Evolutionary conservation across 1,140 invertebrate genomes (phyloP).

Genomic region (Tetraneura akinire): DNA sequence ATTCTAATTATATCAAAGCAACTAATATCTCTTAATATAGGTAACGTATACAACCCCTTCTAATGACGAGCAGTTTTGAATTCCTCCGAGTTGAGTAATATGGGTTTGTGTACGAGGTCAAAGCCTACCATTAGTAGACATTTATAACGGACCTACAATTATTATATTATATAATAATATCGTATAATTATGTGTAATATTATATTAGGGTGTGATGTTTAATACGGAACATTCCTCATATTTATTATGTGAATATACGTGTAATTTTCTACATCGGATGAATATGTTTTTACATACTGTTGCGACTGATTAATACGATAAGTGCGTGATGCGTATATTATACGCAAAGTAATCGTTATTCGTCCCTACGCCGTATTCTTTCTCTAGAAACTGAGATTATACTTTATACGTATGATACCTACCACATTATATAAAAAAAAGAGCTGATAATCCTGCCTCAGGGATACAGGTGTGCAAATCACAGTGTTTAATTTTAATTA

Average conservation of each 20-base stretch:
- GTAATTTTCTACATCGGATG: background rate
- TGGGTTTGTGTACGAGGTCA: constrained; percentile 15
- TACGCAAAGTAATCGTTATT: too few relatives aligned
- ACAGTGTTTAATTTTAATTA: too few relatives aligned
- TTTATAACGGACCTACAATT: constrained; percentile 33
- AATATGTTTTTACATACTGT: background rate
- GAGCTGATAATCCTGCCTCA: too few relatives aligned
- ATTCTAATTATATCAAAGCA: background rate
- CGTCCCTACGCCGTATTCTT: too few relatives aligned
- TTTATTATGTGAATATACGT: background rate
- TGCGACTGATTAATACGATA: constrained; percentile 20
- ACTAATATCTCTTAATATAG: constrained; percentile 26
- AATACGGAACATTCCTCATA: constrained; percentile 4
- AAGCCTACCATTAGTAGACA: constrained; percentile 41
- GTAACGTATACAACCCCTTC: constrained; percentile 6
- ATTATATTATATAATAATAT: constrained; percentile 3
- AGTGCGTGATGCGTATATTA: background rate
- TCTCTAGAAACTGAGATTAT: too few relatives aligned
- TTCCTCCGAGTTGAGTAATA: constrained; percentile 36
- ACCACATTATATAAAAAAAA: too few relatives aligned
- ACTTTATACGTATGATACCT: too few relatives aligned
- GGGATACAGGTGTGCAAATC: too few relatives aligned
- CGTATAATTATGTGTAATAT: background rate
- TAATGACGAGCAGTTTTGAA: constrained; percentile 45
- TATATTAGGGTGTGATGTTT: constrained; percentile 14